Base-by-base conservation (phyloP, 2,113 vertebrate species). In the Psilopogon haemacephalus region DNA sequence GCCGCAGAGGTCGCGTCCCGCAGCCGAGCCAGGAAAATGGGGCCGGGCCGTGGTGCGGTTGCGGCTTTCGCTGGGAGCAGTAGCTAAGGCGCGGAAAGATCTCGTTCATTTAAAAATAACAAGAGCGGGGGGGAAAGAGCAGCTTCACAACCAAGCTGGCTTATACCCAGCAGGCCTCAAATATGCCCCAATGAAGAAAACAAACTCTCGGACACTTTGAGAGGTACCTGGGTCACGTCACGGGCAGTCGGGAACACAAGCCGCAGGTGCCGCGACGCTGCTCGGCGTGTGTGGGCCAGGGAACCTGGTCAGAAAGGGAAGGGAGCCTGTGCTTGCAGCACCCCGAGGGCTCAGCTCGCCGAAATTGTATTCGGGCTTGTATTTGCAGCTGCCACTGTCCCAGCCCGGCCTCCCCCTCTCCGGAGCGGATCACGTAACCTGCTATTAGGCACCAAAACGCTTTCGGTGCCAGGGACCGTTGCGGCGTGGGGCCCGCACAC, bases 291-390 rank as follows among this genome's bases (percentile, higher is more conserved):
- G 50, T 33, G 15, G 50, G 16, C 40, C 12, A 15, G 5, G 40
- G 13, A 8, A 20, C 9, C 19, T 7, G 21, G 9, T 33, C 30
- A 4, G 32, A 18, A 42, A 18, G 33, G 16, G 40, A 8, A 26
- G 28, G 12, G 6, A 2, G 26, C 1, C 0, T 2, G 8, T 6
- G 20, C 42, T 33, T 5, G 9, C 2, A 2, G 48, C 3, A 5
- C 38, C 2, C 46, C 19, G 2, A 50, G 12, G 12, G 65, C 24
- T 6, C 3, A 16, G 21, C 58, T n/a, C 67, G 7, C 0, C 5
- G 8, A 3, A 9, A 30, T 59, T 9, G 5, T 2, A 35, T 21
- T 11, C 48, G 37, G 27, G 12, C 1, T 13, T 44, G 18, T n/a
- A 44, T 24, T 6, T 4, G 33, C 48, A 13, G 59, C 37, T 3